Conservation (phyloP, 2,113 vertebrate genomes). For the Prunella himalayana region DNA sequence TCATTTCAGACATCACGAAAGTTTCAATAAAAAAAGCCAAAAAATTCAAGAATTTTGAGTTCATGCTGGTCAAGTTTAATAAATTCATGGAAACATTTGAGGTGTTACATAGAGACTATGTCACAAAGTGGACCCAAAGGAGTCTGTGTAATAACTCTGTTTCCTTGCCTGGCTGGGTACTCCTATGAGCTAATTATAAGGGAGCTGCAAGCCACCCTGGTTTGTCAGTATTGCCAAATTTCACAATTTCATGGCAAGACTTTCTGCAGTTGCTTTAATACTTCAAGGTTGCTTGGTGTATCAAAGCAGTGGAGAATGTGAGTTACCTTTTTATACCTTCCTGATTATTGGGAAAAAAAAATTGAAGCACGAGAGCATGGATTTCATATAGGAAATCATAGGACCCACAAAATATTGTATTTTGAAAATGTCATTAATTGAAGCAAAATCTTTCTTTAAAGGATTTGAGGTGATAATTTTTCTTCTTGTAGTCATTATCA, state of each 20-base stretch:
- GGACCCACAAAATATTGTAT: not conserved
- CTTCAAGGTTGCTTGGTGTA: not conserved
- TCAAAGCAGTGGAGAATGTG: not conserved
- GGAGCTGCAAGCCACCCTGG: not conserved
- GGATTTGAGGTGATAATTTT: not conserved
- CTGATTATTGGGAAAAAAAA: not conserved
- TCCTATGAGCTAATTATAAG: constrained; percentile 21
- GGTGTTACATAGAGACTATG: not conserved
- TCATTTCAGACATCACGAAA: not conserved
- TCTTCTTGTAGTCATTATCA: not conserved
- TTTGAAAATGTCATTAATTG: not conserved
- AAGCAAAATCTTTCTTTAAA: not conserved
- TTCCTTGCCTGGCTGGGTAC: not conserved
- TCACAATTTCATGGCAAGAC: constrained; percentile 12
- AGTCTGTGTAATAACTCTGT: not conserved
- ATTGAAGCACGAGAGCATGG: not conserved
- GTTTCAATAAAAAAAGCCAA: not conserved
- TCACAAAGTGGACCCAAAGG: constrained; percentile 3
- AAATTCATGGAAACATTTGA: not conserved
- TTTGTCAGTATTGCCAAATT: not conserved
- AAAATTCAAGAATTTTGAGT: not conserved
- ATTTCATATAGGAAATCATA: not conserved
- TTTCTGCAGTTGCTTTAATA: not conserved
- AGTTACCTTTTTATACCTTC: not conserved
- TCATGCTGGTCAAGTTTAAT: not conserved